These are phyloP conservation scores for Aurelia coerulea DNA, from an alignment of 30 jellyfish, hydroid and myxozoan genomes.

Conservation along the genomic window DNA sequence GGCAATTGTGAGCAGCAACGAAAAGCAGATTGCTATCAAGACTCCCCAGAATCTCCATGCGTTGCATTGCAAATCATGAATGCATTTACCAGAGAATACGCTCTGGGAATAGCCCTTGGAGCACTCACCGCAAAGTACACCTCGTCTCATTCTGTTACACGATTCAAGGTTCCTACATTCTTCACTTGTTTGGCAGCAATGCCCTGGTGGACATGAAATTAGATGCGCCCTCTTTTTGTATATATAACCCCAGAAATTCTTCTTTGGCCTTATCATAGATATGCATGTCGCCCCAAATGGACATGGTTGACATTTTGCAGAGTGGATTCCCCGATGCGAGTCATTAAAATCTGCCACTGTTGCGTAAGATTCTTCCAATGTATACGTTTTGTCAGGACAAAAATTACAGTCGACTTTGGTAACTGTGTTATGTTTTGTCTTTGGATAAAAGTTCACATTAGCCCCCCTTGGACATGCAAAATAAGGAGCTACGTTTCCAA, in stretches of 20 bases:
- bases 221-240: not conserved
- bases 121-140: conserved; percentile 28
- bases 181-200: conserved; percentile 7
- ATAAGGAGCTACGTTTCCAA: not conserved
- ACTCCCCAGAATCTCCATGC: conserved; percentile 5
- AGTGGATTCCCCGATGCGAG: not conserved
- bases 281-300: conserved; percentile 29
- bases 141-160: conserved; percentile 14
- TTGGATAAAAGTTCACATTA: not conserved
- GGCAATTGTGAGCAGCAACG: not conserved
- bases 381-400: not conserved
- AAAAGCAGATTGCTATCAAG: not conserved
- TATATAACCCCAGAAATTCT: conserved; percentile 32
- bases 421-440: not conserved
- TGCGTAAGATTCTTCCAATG: not conserved
- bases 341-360: not conserved
- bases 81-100: conserved; percentile 5
- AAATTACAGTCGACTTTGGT: not conserved
- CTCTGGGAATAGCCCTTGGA: conserved; percentile 16
- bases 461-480: not conserved
- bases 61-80: not conserved
- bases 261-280: not conserved
- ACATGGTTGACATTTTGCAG: conserved; percentile 9
- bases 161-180: not conserved
- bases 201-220: conserved; percentile 22